Conservation (phyloP, 1,140 invertebrate genomes). For the Brachionus sp. region DNA sequence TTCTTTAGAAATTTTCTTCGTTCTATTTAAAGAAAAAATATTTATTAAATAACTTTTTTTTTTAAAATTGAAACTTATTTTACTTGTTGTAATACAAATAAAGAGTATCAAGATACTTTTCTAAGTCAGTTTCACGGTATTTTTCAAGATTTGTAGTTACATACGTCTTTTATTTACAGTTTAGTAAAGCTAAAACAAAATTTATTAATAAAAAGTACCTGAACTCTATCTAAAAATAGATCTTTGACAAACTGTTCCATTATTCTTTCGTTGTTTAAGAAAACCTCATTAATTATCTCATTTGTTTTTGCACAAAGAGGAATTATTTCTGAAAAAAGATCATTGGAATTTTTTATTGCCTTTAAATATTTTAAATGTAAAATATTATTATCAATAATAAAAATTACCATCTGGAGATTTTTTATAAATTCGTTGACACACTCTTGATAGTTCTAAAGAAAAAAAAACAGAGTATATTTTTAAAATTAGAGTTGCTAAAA, state of each 20-base stretch:
- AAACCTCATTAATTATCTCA: slow-evolving; percentile 82
- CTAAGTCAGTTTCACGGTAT: slow-evolving; percentile 47
- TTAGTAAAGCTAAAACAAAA: background rate
- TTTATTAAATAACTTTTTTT: background rate
- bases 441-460: slow-evolving; percentile 78
- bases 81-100: slow-evolving; percentile 81
- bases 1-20: slow-evolving; percentile 70
- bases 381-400: background rate
- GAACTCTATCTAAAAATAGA: slow-evolving; percentile 86
- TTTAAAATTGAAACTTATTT: background rate
- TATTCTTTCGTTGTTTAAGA: slow-evolving; percentile 91
- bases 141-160: slow-evolving; percentile 49
- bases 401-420: slow-evolving; percentile 80
- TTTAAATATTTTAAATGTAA: slow-evolving; percentile 55
- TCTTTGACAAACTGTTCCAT: slow-evolving; percentile 96
- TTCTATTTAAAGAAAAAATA: slow-evolving; percentile 60
- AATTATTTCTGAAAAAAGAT: slow-evolving; percentile 85
- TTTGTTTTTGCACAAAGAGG: slow-evolving; percentile 84
- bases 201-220: slow-evolving; percentile 58
- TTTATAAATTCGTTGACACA: slow-evolving; percentile 96
- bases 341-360: slow-evolving; percentile 71
- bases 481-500: background rate
- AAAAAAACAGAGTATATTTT: slow-evolving; percentile 46
- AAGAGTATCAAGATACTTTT: slow-evolving; percentile 80
- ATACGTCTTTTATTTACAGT: slow-evolving; percentile 39